These are phyloP conservation scores for Probaryconus sp. DNA, from an alignment of 1,140 invertebrate genomes.

Conservation along the genomic window DNA sequence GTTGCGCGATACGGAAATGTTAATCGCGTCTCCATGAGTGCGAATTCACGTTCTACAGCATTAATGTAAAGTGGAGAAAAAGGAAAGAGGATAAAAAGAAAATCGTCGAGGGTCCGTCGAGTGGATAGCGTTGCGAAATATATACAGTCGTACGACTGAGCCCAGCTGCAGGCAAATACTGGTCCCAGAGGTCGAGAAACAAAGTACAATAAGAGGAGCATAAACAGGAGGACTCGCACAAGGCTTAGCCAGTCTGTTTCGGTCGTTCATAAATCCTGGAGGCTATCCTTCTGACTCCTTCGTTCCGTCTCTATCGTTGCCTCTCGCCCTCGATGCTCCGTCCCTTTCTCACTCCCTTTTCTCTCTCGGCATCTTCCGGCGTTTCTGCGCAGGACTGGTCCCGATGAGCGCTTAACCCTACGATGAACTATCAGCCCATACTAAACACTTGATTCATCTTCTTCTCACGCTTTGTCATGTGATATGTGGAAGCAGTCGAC, in stretches of 20 bases:
- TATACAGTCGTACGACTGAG: conserved; percentile 46
- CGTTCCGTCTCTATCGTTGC: conserved; percentile 13
- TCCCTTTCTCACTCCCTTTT: no score
- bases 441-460: conserved; percentile 51
- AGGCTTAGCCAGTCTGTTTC: conserved; percentile 69
- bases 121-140: conserved; percentile 44
- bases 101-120: conserved; percentile 14
- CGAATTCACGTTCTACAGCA: conserved; percentile 50
- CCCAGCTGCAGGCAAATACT: conserved; percentile 57
- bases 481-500: conserved; percentile 33
- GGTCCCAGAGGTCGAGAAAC: conserved; percentile 64
- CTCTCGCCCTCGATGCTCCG: no score
- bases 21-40: conserved; percentile 39
- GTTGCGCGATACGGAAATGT: conserved; percentile 42
- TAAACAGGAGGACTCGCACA: conserved; percentile 53
- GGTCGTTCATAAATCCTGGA: conserved; percentile 75
- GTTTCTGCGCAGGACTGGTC: no score
- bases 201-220: conserved; percentile 63
- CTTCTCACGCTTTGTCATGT: conserved; percentile 49
- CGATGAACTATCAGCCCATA: conserved; percentile 57
- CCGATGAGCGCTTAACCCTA: conserved; percentile 56
- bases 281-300: conserved; percentile 36
- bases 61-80: conserved; percentile 37
- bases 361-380: conserved; percentile 21
- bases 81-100: conserved; percentile 14